Evolutionary conservation across 53 echinoderm and acorn worm genomes (phyloP).

Genomic region (Henricia sp.): DNA sequence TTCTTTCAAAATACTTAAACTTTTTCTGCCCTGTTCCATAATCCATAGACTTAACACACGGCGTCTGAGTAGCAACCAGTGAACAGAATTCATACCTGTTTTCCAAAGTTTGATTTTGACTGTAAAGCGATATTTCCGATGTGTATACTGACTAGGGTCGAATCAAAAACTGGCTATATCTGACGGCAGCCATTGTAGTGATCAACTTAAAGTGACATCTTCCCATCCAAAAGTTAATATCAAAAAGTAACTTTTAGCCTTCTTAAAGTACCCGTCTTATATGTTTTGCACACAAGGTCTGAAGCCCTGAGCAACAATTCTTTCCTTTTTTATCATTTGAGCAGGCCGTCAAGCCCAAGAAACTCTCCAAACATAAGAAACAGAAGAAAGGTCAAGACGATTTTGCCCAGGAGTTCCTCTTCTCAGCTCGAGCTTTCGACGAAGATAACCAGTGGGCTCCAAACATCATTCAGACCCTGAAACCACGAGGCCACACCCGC

Average conservation of each 20-base stretch:
- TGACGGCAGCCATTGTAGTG: no score
- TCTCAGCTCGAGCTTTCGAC: slow-evolving; percentile 70
- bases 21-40: no score
- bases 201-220: not conserved
- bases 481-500: slow-evolving; percentile 48
- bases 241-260: not conserved
- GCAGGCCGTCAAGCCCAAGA: slow-evolving; percentile 86
- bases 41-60: no score
- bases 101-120: no score
- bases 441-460: slow-evolving; percentile 81
- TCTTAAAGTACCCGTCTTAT: not conserved
- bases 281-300: not conserved
- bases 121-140: no score
- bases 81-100: no score
- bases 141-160: no score
- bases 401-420: slow-evolving; percentile 79
- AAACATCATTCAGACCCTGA: slow-evolving; percentile 65
- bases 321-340: not conserved
- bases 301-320: not conserved
- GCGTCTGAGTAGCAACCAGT: no score
- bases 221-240: not conserved
- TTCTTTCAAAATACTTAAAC: no score
- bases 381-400: slow-evolving; percentile 70
- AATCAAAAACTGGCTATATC: no score
- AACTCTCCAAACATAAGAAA: slow-evolving; percentile 62